These are phyloP conservation scores for Cloeon dipterum DNA, from an alignment of 2,888 invertebrate species.

Conservation along the genomic window DNA sequence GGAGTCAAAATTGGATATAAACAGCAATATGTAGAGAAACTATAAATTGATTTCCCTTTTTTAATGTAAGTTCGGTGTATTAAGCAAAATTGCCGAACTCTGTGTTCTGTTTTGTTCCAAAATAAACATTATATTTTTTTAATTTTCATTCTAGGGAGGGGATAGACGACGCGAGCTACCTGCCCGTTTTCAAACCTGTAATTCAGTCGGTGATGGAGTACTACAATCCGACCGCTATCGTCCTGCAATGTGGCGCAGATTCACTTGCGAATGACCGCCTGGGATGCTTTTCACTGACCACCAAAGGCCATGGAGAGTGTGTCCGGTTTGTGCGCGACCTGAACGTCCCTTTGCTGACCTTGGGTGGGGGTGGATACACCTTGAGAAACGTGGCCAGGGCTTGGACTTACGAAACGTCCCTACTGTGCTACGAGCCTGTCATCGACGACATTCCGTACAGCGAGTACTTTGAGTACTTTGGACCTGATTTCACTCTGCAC, in stretches of 20 bases:
- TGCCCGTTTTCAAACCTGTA: slow-evolving; percentile 84
- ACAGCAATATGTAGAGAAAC: no score
- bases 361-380: slow-evolving; percentile 73
- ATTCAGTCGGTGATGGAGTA: slow-evolving; percentile 88
- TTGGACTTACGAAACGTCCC: slow-evolving; percentile 96
- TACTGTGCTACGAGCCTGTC: slow-evolving; percentile 78
- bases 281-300: slow-evolving; percentile 90
- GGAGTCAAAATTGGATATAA: no score
- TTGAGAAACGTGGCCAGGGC: slow-evolving; percentile 90
- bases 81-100: no score
- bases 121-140: no score
- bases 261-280: slow-evolving; percentile 85
- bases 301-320: slow-evolving; percentile 91
- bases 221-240: slow-evolving; percentile 90
- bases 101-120: no score
- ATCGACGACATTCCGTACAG: slow-evolving; percentile 88
- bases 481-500: slow-evolving; percentile 88
- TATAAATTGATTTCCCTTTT: no score
- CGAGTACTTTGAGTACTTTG: slow-evolving; percentile 92
- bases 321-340: slow-evolving; percentile 86
- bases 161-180: slow-evolving; percentile 82
- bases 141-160: no score
- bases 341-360: slow-evolving; percentile 75
- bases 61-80: no score
- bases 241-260: slow-evolving; percentile 95